Evolutionary conservation across 30 jellyfish, hydroid and myxozoan species (phyloP).

Genomic region (Euphysa ruthae): DNA sequence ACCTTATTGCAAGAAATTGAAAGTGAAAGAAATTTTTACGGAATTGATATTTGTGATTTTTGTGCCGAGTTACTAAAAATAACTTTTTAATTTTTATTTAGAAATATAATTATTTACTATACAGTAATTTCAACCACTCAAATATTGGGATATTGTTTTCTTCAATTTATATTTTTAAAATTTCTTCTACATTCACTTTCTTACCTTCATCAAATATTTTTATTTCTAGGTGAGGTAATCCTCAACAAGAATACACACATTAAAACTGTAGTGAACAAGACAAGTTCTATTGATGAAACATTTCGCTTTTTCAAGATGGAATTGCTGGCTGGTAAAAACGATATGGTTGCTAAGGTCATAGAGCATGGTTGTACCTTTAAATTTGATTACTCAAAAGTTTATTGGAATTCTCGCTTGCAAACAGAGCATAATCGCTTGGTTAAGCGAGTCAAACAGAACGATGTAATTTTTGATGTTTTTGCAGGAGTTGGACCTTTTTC

Average conservation of each 20-base stretch:
- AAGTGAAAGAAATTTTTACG: too few relatives aligned
- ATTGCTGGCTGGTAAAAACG: constrained; percentile 79
- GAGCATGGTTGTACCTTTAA: constrained; percentile 83
- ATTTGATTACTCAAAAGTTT: constrained; percentile 86
- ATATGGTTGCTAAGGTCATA: constrained; percentile 56
- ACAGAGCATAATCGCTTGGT: constrained; percentile 75
- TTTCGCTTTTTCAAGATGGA: constrained; percentile 86
- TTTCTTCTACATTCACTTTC: background rate
- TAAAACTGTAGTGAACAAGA: constrained; percentile 91
- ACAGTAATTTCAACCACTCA: background rate
- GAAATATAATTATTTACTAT: too few relatives aligned
- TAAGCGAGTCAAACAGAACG: constrained; percentile 36
- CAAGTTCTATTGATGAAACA: constrained; percentile 65
- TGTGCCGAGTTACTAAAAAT: too few relatives aligned
- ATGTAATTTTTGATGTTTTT: constrained; percentile 84
- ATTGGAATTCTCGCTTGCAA: constrained; percentile 93
- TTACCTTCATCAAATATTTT: background rate
- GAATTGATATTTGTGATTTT: too few relatives aligned
- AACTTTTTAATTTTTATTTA: too few relatives aligned
- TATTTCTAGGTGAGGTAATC: constrained; percentile 65
- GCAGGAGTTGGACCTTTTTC: constrained; percentile 99
- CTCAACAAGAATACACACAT: constrained; percentile 77
- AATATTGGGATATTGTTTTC: background rate
- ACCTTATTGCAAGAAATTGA: too few relatives aligned
- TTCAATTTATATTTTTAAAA: background rate